These are phyloP conservation scores for Bothrops jararaca DNA, from an alignment of 2,113 vertebrate species.

Conservation along the genomic window DNA sequence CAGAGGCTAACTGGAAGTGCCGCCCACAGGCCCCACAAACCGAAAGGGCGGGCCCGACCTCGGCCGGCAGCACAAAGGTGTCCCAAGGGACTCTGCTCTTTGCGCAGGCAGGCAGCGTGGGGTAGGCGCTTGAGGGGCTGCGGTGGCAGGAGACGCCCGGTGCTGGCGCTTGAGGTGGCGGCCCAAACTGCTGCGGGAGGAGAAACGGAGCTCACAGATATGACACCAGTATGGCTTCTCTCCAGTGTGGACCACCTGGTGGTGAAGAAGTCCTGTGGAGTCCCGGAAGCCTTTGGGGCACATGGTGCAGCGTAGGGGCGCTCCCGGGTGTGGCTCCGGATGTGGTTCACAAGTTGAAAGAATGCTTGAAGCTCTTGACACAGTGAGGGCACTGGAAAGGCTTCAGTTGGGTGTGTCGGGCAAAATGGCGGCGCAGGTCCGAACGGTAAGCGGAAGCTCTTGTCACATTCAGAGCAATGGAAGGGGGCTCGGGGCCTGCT, in stretches of 20 bases:
- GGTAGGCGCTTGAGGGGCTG: background rate
- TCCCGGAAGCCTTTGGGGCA: conserved; percentile 69
- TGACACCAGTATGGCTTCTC: conserved; percentile 69
- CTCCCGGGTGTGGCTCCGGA: conserved; percentile 66
- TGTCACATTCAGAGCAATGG: conserved; percentile 67
- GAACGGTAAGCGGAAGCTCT: conserved; percentile 69
- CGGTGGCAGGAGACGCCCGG: conserved; percentile 33
- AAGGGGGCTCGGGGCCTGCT: conserved; percentile 52
- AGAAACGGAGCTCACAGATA: conserved; percentile 65
- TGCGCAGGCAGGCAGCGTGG: conserved; percentile 53
- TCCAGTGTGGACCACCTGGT: conserved; percentile 67
- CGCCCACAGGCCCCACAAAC: conserved; percentile 58
- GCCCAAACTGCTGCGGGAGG: conserved; percentile 64
- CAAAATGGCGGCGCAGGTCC: conserved; percentile 64
- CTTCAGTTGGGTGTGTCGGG: conserved; percentile 64
- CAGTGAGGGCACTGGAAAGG: conserved; percentile 67
- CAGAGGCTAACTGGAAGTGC: conserved; percentile 53
- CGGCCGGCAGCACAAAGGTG: conserved; percentile 23
- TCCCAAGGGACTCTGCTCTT: conserved; percentile 11
- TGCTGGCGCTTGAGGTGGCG: conserved; percentile 67
- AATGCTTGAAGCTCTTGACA: conserved; percentile 68
- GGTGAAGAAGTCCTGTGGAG: conserved; percentile 64
- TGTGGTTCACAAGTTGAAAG: conserved; percentile 69
- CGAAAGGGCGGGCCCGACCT: conserved; percentile 47
- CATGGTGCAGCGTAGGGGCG: conserved; percentile 65